Evolutionary conservation across 2,113 vertebrate genomes (phyloP), one percentile per base, ranked within the genome.

Genomic region (Gopherus evgoodei): DNA sequence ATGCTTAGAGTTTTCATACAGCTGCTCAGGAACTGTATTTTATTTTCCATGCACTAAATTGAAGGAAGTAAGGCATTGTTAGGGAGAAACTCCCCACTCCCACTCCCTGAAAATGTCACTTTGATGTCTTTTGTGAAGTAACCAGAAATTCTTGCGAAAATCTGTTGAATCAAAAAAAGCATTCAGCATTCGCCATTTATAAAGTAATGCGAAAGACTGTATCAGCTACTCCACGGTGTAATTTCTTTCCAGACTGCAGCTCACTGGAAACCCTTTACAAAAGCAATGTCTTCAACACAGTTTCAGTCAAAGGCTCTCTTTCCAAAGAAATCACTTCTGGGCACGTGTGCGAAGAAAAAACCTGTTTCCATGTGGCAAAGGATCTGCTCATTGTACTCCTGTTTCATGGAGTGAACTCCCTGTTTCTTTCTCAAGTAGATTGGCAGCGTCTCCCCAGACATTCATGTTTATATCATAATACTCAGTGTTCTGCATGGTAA

Each of bases 111-210:
- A 42, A 21, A 94, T 79, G 86, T 0, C 0, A 79, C 57, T 94
- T 84, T 87, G 72, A 95, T 87, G 93, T 95, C 84, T 57, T 86
- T 89, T 90, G 91, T 72, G 95, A 76, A 76, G 24, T 87, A 29
- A 86, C 88, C 95, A 95, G 88, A 96, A 95, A 92, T 94, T 93
- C 97, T 96, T 96, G 96, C 96, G 96, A 96, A 96, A 96, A 95
- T 92, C 29, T 19, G 17, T 81, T 27, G 25, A 25, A 12, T 76
- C 10, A 25, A 42, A 76, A 54, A 92, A 96, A 90, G 90, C 86
- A 90, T 94, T 94, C 83, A 95, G 93, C 96, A 92, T 90, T 86
- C 93, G 92, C 83, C 0, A 0, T 81, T 69, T 93, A 81, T 90
- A 52, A 91, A 97, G 53, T 83, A 88, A 93, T 96, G 94, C 94